Evolutionary conservation across 2,888 invertebrate genomes (phyloP), one percentile per base, ranked within the genome.

Genomic region (Cosmorhoe ocellata): DNA sequence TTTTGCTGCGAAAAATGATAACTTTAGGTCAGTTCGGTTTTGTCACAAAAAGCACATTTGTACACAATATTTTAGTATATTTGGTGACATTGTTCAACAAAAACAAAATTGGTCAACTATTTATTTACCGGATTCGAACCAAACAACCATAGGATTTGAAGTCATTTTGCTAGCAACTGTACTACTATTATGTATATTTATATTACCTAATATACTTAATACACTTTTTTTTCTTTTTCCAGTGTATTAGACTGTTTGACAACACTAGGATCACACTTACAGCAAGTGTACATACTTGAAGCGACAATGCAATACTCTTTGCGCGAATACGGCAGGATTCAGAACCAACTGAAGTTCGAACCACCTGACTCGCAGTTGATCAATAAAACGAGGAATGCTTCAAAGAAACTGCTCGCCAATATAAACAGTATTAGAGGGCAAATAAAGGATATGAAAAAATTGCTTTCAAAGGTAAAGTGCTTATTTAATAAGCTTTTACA

Each of bases 211-310:
- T n/a, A n/a, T n/a, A n/a, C n/a, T n/a, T n/a, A n/a, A n/a, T n/a
- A n/a, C n/a, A 24, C 5, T 24, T 5, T 24, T 7, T 7, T 42
- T 34, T 36, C 5, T 45, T n/a, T n/a, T 50, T 45, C 7, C 43
- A 49, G 41, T 45, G 86, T 92, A 28, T 66, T 90, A 42, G 91
- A 93, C 65, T 90, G 92, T 47, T 76, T 92, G 45, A 79, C 86
- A 28, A 76, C 90, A 13, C 63, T 93, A 38, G 87, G 92, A 28
- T 89, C 90, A 18, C 89, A 91, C 36, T 76, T 93, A 9, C 91
- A 92, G 66, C 93, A 93, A 68, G 66, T 92, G 30, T 89, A 89
- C 52, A 81, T 92, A 33, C 84, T 93, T 74, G 91, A 92, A 66
- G 87, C 92, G 1, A 91, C 92, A 27, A 67, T 93, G 39, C 84